Evolutionary conservation across 2,797 vertebrate genomes (phyloP), one percentile per base, ranked within the genome.

Genomic region (Eupleurogrammus muticus): DNA sequence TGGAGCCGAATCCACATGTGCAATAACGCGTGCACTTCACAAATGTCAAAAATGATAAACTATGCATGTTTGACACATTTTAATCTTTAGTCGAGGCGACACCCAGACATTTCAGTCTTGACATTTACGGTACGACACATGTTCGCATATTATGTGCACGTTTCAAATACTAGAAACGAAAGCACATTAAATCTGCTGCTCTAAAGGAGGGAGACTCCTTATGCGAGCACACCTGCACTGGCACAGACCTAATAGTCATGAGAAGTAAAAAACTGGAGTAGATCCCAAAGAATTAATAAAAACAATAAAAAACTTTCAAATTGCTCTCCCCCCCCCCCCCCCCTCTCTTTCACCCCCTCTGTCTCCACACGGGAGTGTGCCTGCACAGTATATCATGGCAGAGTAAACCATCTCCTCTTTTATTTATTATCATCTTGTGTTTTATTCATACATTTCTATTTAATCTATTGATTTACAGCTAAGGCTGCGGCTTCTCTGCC

Each of bases 401-500:
- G 76, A 82, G 68, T 82, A 84, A 90, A 90, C 63, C 70, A 55
- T 79, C 84, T 82, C 77, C 75, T 89, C 71, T 87, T 88, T 89
- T 88, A 92, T 92, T 91, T 86, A 89, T 90, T 72, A n/a, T n/a
- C n/a, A 80, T 83, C 82, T 82, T 53, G 67, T 91, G 80, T 90
- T 91, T 90, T 93, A 93, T 91, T 93, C 89, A 92, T 90, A 78
- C 58, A 44, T 90, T 86, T 88, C 83, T 85, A 82, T 92, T 88
- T 91, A 89, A 89, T 90, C 77, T 92, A 91, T 93, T 84, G 90
- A 93, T 94, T 92, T 92, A 84, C 72, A 80, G 87, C 72, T 70
- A 70, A 82, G 83, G 79, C 79, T 79, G 73, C 68, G 76, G 67
- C 76, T 79, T 79, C 84, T 77, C 70, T 74, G 71, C 78, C 34